These are phyloP conservation scores for Dendroctonus ponderosae DNA, from an alignment of 1,140 invertebrate species.

Conservation along the genomic window DNA sequence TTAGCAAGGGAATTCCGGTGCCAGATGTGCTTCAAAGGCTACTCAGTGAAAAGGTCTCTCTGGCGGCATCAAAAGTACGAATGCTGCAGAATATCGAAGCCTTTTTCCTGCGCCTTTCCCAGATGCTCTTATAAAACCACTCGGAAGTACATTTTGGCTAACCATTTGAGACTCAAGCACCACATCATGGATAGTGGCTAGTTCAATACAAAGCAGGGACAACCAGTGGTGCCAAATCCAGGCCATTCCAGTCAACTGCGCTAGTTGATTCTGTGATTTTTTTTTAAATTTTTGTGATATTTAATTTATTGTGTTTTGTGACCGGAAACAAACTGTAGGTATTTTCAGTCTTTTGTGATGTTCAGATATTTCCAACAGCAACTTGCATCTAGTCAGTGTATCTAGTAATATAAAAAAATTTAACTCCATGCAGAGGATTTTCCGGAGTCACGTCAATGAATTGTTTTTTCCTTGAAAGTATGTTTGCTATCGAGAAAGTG, in stretches of 20 bases:
- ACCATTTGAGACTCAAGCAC: conserved; percentile 48
- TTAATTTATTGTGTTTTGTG: background rate
- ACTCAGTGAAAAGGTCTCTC: conserved; percentile 53
- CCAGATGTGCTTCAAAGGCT: conserved; percentile 29
- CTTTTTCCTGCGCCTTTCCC: conserved; percentile 53
- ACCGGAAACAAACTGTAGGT: too few species aligned
- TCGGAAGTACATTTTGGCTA: conserved; percentile 57
- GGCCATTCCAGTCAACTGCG: background rate
- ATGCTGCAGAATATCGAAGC: conserved; percentile 51
- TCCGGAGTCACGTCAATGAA: too few species aligned
- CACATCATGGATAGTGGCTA: conserved; percentile 16
- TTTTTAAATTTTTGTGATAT: background rate
- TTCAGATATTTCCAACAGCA: too few species aligned
- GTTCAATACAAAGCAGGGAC: background rate
- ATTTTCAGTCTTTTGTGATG: too few species aligned
- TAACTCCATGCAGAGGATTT: too few species aligned
- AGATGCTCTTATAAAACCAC: conserved; percentile 58
- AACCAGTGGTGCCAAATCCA: background rate
- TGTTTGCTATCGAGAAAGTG: too few species aligned
- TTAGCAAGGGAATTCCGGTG: conserved; percentile 9
- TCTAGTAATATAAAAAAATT: too few species aligned
- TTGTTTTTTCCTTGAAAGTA: too few species aligned
- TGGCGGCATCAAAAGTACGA: conserved; percentile 54
- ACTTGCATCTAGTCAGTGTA: too few species aligned
- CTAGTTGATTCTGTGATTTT: background rate